phyloP scores from a whole-genome alignment of 2,113 vertebrate genomes.

The Cricetomys ansorgei region DNA sequence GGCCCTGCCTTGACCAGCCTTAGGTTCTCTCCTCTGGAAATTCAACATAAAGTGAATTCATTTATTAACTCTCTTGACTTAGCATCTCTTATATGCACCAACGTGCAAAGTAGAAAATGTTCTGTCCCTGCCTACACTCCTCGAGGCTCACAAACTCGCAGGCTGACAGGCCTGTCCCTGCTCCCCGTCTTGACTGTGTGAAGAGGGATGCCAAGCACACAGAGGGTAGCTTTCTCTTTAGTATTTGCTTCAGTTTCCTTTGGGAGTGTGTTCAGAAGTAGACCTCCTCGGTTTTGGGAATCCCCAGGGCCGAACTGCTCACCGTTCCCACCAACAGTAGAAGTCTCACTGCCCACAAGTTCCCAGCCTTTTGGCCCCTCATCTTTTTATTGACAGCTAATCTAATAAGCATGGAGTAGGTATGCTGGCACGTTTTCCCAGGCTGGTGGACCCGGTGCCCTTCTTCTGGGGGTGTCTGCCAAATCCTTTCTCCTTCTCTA shows the following conservation, averaged over 20 bases:
- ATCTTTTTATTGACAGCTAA: neutral
- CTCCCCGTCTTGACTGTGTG: neutral
- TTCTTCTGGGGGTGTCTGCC: neutral
- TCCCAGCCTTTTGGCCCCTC: accelerated
- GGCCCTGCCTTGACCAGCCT: neutral
- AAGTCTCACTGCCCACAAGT: accelerated
- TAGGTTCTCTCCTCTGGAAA: neutral
- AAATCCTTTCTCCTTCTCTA: neutral
- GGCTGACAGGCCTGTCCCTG: accelerated
- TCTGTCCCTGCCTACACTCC: neutral
- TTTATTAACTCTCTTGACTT: accelerated
- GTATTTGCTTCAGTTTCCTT: accelerated
- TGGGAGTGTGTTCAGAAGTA: neutral
- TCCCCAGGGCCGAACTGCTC: accelerated
- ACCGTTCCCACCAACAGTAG: accelerated
- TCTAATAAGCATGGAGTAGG: neutral
- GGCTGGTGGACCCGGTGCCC: neutral
- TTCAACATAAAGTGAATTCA: accelerated
- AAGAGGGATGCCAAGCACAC: accelerated
- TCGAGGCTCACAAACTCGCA: neutral
- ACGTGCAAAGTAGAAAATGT: neutral
- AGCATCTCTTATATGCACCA: neutral
- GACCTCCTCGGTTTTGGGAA: accelerated
- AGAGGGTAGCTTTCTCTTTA: neutral
- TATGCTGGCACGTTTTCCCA: neutral